These are phyloP conservation scores for Acleris sparsana DNA, from an alignment of 2,888 invertebrate species.

Conservation along the genomic window DNA sequence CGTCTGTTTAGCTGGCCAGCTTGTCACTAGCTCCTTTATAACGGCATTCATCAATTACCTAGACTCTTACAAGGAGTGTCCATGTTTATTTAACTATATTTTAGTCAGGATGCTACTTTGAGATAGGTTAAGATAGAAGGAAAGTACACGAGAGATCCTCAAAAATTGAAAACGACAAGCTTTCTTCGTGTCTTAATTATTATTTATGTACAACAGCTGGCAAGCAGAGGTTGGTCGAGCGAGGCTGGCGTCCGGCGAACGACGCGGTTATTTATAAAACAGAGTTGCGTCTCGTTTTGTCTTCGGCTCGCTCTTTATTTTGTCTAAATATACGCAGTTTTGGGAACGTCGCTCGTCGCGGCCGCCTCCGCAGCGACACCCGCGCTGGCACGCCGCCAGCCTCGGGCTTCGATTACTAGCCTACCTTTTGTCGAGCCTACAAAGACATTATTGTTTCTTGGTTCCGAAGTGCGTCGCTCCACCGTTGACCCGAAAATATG, in stretches of 20 bases:
- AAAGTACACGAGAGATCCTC: constrained; percentile 29
- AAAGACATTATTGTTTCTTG: constrained; percentile 39
- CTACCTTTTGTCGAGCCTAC: constrained; percentile 66
- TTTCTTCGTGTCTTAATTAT: constrained; percentile 81
- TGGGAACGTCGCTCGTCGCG: constrained; percentile 76
- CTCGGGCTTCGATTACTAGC: constrained; percentile 68
- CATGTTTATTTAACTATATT: too few relatives aligned
- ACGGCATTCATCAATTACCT: too few relatives aligned
- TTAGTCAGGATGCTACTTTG: too few relatives aligned
- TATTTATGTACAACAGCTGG: constrained; percentile 83
- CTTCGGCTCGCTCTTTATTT: constrained; percentile 83
- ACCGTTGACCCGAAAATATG: constrained; percentile 18
- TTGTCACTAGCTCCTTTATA: too few relatives aligned
- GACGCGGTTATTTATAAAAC: constrained; percentile 82
- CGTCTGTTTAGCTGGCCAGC: not conserved
- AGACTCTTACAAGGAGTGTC: too few relatives aligned
- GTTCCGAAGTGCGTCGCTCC: constrained; percentile 15
- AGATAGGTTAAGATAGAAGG: not conserved
- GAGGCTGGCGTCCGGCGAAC: constrained; percentile 76
- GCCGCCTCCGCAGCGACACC: constrained; percentile 76
- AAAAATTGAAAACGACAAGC: constrained; percentile 57
- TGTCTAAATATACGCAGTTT: constrained; percentile 84
- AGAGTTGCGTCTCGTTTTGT: constrained; percentile 83
- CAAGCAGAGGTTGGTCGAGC: constrained; percentile 75
- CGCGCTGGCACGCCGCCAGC: constrained; percentile 71